Evolutionary conservation across 2,113 vertebrate species (phyloP).

Genomic region (Tinamus guttatus): DNA sequence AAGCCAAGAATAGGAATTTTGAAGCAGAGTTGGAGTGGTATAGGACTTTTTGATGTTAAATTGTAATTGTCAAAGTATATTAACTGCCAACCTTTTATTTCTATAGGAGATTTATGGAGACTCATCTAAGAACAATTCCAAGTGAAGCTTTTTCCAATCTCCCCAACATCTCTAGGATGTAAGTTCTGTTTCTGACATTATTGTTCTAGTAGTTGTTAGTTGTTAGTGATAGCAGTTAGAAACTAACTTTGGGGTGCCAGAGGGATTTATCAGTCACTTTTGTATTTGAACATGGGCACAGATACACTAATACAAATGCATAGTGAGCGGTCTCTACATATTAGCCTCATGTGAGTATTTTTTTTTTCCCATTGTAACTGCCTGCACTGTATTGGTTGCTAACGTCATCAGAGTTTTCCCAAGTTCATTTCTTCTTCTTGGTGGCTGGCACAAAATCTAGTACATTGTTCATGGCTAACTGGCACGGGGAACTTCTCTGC

Average conservation of each 20-base stretch:
- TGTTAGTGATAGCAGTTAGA: too few species aligned
- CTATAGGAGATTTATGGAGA: slow-evolving; percentile 90
- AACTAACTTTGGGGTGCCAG: neutral
- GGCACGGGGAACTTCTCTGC: neutral
- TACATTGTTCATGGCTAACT: neutral
- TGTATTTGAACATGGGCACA: neutral
- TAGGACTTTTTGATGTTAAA: neutral
- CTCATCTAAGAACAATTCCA: slow-evolving; percentile 85
- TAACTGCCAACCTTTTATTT: slow-evolving; percentile 53
- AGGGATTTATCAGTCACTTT: neutral
- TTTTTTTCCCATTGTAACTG: neutral
- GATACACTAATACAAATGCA: neutral
- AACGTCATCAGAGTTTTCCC: neutral
- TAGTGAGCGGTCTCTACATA: neutral
- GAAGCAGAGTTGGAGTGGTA: neutral
- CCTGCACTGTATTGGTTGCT: rapidly evolving
- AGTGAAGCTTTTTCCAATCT: slow-evolving; percentile 86
- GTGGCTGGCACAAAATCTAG: neutral
- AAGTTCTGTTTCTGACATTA: slow-evolving; percentile 76
- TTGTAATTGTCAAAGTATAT: neutral
- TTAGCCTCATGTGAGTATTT: neutral
- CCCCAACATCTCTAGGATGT: slow-evolving; percentile 95
- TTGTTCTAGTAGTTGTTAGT: neutral
- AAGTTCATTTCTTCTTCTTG: neutral
- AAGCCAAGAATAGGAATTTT: neutral